These are phyloP conservation scores for Panurus biarmicus DNA, from an alignment of 2,113 vertebrate species.

Conservation along the genomic window DNA sequence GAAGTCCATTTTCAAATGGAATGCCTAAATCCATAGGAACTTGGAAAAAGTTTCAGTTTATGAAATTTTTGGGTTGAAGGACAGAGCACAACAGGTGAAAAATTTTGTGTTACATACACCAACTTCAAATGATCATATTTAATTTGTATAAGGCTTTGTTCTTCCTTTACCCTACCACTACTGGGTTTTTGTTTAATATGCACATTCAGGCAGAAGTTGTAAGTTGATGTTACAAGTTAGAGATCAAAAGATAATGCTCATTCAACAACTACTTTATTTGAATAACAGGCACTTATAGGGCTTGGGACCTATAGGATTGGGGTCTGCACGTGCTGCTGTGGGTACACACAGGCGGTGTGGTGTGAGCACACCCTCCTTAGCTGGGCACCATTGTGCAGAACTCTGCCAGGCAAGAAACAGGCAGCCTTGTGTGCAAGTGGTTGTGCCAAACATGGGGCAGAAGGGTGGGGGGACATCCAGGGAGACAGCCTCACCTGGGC, in stretches of 20 bases:
- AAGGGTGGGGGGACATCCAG: neutral
- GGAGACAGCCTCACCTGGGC: neutral
- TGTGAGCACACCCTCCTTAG: neutral
- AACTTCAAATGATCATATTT: neutral
- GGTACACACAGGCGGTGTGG: fast-evolving
- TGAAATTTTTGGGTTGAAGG: neutral
- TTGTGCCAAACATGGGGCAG: neutral
- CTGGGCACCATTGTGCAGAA: fast-evolving
- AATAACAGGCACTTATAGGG: neutral
- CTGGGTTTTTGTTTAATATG: neutral
- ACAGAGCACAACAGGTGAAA: neutral
- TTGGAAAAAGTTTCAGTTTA: neutral
- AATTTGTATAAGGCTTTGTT: neutral
- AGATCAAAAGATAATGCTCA: neutral
- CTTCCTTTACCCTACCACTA: neutral
- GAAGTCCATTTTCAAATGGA: neutral
- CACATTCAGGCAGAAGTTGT: neutral
- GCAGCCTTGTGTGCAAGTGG: neutral
- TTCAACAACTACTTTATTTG: neutral
- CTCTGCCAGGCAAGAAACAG: neutral
- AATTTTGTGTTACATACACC: neutral
- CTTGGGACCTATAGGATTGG: neutral
- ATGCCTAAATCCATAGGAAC: neutral
- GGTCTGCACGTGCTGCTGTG: neutral
- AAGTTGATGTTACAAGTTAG: neutral